Percentiles rank a stretch among this genome's conserved stretches.
Evolutionary conservation across 2,113 vertebrate species (phyloP).

Genomic region (Myodes glareolus): DNA sequence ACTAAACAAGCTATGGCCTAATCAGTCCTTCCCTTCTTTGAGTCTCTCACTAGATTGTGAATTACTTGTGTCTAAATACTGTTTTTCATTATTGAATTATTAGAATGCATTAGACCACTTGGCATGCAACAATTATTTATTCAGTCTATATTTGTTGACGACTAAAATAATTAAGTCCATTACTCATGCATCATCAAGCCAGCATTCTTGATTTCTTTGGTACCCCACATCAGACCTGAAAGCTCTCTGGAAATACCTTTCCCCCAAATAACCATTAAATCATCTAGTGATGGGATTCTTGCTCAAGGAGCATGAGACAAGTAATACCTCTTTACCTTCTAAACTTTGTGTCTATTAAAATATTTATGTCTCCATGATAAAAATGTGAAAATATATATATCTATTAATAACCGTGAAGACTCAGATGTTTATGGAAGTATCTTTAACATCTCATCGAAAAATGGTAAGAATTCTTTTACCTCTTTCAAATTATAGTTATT

Average conservation of each 20-base stretch:
- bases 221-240: not conserved
- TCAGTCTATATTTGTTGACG: not conserved
- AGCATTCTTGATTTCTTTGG: not conserved
- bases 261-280: not conserved
- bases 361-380: not conserved
- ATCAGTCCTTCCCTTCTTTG: not conserved
- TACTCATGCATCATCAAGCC: not conserved
- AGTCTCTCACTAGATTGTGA: not conserved
- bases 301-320: not conserved
- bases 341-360: not conserved
- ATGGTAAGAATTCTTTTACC: not conserved
- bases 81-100: not conserved
- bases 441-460: not conserved
- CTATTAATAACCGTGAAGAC: not conserved
- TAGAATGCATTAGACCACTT: not conserved
- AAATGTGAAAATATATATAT: not conserved
- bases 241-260: not conserved
- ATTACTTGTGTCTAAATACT: not conserved
- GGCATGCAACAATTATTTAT: not conserved
- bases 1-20: not conserved
- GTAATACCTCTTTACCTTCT: not conserved
- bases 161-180: constrained; percentile 41
- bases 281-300: not conserved
- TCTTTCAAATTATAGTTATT: not conserved
- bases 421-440: not conserved